A percentile compares a stretch with the other conserved stretches of the same genome.
Conservation (phyloP, 1,140 invertebrate species). For the Matsumurasca onukii region DNA sequence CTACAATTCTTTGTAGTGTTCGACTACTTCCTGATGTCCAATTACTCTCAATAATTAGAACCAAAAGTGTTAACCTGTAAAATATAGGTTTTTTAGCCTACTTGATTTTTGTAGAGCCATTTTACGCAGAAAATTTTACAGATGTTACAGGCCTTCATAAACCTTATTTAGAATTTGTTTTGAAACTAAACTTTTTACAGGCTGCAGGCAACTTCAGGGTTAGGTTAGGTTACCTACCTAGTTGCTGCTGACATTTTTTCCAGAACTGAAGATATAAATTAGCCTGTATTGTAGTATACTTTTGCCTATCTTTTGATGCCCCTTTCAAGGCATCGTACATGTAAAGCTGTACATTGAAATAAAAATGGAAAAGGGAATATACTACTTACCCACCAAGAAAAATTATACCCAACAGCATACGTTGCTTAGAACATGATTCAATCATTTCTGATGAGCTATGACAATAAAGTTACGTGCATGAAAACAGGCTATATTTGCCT, state of each 20-base stretch:
- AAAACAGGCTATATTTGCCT: too few relatives aligned
- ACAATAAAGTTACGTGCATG: too few relatives aligned
- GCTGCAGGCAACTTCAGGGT: background rate
- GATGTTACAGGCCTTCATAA: constrained; percentile 8
- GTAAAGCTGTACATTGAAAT: too few relatives aligned
- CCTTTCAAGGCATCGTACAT: too few relatives aligned
- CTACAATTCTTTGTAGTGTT: constrained; percentile 62
- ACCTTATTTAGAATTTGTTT: constrained; percentile 3
- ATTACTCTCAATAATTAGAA: constrained; percentile 76
- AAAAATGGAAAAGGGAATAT: constrained; percentile 14
- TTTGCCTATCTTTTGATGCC: too few relatives aligned
- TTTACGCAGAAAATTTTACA: constrained; percentile 6
- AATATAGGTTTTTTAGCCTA: constrained; percentile 39
- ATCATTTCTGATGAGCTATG: constrained; percentile 34
- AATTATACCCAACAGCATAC: constrained; percentile 41
- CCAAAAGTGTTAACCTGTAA: constrained; percentile 70
- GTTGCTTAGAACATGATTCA: constrained; percentile 43
- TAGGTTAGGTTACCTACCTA: background rate
- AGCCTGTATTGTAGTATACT: too few relatives aligned
- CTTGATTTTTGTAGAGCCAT: background rate
- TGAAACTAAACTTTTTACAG: background rate
- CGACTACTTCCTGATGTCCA: constrained; percentile 59
- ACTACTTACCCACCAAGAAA: constrained; percentile 43
- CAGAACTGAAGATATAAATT: too few relatives aligned
- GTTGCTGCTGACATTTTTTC: background rate